Evolutionary conservation across 2,888 invertebrate genomes (phyloP).

Genomic region (Hymenopus coronatus): DNA sequence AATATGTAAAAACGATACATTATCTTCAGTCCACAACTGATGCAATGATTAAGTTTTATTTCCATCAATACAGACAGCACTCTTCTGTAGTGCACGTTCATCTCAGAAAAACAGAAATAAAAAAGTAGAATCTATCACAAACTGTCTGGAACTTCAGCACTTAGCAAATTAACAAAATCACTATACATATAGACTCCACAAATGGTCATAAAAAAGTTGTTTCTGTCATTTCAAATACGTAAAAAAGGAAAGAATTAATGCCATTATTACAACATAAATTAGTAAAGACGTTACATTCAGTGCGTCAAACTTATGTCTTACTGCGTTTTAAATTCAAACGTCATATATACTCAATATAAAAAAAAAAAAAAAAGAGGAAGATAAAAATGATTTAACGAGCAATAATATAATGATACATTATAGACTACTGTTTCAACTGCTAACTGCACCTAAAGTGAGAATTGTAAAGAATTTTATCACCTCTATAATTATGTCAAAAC

Average conservation of each 20-base stretch:
- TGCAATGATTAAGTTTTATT: neutral
- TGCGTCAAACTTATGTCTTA: neutral
- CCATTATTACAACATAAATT: neutral
- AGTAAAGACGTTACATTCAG: neutral
- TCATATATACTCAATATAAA: neutral
- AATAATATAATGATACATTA: neutral
- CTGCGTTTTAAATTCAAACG: neutral
- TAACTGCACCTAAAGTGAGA: neutral
- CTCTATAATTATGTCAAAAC: neutral
- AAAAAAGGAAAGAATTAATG: neutral
- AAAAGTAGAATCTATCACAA: conserved; percentile 13
- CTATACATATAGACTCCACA: neutral
- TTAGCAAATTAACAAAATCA: neutral
- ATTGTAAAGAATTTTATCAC: neutral
- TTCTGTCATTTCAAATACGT: neutral
- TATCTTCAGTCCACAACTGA: neutral
- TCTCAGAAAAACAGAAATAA: neutral
- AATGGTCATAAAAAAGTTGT: neutral
- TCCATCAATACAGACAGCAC: neutral
- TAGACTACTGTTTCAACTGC: neutral
- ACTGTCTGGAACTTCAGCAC: neutral
- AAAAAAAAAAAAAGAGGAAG: neutral
- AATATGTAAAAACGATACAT: too few species aligned
- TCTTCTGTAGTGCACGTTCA: neutral
- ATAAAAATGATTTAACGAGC: neutral